Evolutionary conservation across 2,113 vertebrate genomes (phyloP), one percentile per base, ranked within the genome.

Genomic region (Bubo bubo): DNA sequence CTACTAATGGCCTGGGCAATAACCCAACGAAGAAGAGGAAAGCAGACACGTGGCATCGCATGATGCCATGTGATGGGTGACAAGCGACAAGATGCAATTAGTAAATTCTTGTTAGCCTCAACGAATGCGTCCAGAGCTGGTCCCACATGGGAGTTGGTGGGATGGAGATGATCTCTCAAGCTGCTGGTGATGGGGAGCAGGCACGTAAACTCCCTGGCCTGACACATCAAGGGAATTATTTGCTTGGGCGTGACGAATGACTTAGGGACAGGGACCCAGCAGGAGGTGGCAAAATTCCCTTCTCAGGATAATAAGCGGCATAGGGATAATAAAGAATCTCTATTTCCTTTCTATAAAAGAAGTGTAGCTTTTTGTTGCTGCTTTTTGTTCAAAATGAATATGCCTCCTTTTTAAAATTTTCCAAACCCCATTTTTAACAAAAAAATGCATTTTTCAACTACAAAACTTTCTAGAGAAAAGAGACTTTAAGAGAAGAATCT

Each of bases 81-180:
- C 88, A 60, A 55, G 77, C 9, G 77, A 45, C 11, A 10, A 74
- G 41, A 45, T 17, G 58, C 67, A 37, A 41, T 79, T 62, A 70
- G 43, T 16, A 64, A 74, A 34, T 79, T 76, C 49, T 55, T 52
- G 19, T 71, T 56, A 39, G 37, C 58, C 47, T 71, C 83, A 16
- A 3, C 0, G 0, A 32, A 63, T 0, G 1, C 0, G 0, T 14
- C 72, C 1, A 0, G 63, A 50, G 14, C 32, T 55, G 67, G 35
- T 67, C 32, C 59, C 76, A 24, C 0, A 0, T 11, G 59, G 45
- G 66, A 64, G 32, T 0, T 34, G n/a, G 35, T 52, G 79, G 63
- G 82, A 14, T 70, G 79, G 67, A 60, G 73, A 67, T 34, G 88
- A n/a, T 77, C 34, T 53, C 53, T 56, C 41, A 59, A 55, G 63